These are phyloP conservation scores for Platygyra sinensis DNA, from an alignment of 64 coral and sea anemone genomes.

Conservation along the genomic window DNA sequence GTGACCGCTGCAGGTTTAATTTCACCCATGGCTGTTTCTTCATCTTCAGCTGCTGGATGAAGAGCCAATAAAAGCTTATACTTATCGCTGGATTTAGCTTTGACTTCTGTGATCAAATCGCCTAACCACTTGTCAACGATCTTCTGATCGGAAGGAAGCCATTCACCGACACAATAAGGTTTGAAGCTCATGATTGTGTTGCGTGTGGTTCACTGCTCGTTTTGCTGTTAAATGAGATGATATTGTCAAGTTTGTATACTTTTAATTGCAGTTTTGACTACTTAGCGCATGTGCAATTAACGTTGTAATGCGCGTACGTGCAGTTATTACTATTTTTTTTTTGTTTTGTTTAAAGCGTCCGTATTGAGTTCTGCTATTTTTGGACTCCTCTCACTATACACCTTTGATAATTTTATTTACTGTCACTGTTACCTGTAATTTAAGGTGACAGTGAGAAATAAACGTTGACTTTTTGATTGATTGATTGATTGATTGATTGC, in stretches of 20 bases:
- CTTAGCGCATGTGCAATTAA: background rate
- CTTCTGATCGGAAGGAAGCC: conserved; percentile 52
- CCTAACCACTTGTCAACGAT: conserved; percentile 44
- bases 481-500: too few species aligned
- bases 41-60: conserved; percentile 37
- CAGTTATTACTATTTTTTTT: too few species aligned
- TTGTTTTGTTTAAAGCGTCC: too few species aligned
- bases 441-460: too few species aligned
- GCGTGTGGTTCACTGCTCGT: conserved; percentile 45
- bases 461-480: too few species aligned
- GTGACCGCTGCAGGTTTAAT: conserved; percentile 7
- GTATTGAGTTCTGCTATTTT: too few species aligned
- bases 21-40: conserved; percentile 17
- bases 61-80: conserved; percentile 1
- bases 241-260: background rate
- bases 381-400: too few species aligned
- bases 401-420: too few species aligned
- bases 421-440: too few species aligned
- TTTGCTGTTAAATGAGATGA: conserved; percentile 17
- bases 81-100: conserved; percentile 8
- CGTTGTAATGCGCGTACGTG: too few species aligned
- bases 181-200: conserved; percentile 55
- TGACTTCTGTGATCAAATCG: conserved; percentile 31
- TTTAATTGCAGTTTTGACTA: conserved; percentile 9
- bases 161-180: conserved; percentile 50